Evolutionary conservation across 2,888 invertebrate species (phyloP).

Genomic region (Limnephilus marmoratus): DNA sequence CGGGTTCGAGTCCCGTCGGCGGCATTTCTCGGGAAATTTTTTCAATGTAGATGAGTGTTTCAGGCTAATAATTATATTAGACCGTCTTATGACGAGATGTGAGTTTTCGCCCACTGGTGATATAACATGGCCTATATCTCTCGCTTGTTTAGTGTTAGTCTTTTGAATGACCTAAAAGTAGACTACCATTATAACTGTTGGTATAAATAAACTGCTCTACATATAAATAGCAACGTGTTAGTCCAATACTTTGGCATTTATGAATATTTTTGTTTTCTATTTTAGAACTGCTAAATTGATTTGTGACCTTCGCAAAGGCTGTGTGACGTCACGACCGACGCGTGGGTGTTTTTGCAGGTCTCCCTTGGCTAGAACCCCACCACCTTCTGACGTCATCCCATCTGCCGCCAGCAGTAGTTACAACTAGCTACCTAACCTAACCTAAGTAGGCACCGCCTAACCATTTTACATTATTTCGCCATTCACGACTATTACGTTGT

Average conservation of each 20-base stretch:
- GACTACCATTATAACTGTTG: neutral
- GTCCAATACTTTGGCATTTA: neutral
- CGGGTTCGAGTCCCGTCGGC: too few relatives aligned
- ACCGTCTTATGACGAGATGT: too few relatives aligned
- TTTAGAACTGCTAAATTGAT: neutral
- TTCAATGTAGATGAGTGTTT: too few relatives aligned
- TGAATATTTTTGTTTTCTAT: neutral
- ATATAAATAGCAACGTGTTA: neutral
- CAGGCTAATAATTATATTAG: too few relatives aligned
- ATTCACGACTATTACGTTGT: neutral
- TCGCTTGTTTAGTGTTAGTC: neutral
- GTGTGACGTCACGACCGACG: neutral
- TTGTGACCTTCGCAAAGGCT: neutral
- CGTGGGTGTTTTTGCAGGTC: neutral
- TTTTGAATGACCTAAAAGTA: neutral
- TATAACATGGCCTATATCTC: neutral
- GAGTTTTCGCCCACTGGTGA: too few relatives aligned
- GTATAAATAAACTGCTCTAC: neutral
- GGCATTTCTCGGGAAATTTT: too few relatives aligned
- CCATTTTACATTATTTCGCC: neutral
- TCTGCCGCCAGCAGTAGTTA: neutral
- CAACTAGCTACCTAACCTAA: neutral
- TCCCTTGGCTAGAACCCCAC: neutral
- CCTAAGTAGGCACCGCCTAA: neutral
- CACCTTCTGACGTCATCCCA: neutral